Base-by-base conservation (phyloP, 35 echinoderm and acorn worm genomes). In the Amphiura filiformis region DNA sequence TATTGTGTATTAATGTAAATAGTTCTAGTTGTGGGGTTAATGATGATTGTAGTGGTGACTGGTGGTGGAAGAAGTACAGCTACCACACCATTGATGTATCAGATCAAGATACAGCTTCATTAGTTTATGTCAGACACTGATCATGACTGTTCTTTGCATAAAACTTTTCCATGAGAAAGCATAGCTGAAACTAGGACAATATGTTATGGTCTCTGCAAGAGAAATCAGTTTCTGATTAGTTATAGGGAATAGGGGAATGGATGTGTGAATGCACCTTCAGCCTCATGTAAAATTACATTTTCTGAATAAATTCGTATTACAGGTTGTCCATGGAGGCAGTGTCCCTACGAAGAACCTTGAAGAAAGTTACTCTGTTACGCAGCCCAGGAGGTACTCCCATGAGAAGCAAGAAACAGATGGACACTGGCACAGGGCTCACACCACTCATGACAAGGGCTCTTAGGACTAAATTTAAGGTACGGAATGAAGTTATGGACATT, bases 391-490 rank as follows among this genome's bases (percentile, higher is more conserved):
- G 92, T 36, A 94, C 92, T 32, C 92, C 92, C 1, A 35, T 86
- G 34, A 56, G 78, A 65, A 79, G 28, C 4, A 76, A 41, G 18
- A 65, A 26, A 4, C 87, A 85, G 49, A 83, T 75, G 38, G 35
- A 82, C 76, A 39, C 40, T n/a, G 92, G 92, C 11, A 80, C 77
- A 9, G 92, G 92, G 14, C 87, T 94, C 14, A 94, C 92, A 37
- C 92, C 92, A 47, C 75, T 94, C 42, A 94, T 94, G 92, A 90
- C 92, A 20, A 89, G 38, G 75, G 92, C 92, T 28, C 78, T 94
- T 42, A 79, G 76, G 13, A 89, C 77, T 39, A 94, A 94, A 78
- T 94, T 94, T 38, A 94, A 39, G 82, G 91, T 92, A 38, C 38
- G 33, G 5, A n/a, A n/a, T n/a, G n/a, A n/a, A n/a, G n/a, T n/a